These are phyloP conservation scores for Haemorhous mexicanus DNA, from an alignment of 2,113 vertebrate genomes.

Conservation along the genomic window DNA sequence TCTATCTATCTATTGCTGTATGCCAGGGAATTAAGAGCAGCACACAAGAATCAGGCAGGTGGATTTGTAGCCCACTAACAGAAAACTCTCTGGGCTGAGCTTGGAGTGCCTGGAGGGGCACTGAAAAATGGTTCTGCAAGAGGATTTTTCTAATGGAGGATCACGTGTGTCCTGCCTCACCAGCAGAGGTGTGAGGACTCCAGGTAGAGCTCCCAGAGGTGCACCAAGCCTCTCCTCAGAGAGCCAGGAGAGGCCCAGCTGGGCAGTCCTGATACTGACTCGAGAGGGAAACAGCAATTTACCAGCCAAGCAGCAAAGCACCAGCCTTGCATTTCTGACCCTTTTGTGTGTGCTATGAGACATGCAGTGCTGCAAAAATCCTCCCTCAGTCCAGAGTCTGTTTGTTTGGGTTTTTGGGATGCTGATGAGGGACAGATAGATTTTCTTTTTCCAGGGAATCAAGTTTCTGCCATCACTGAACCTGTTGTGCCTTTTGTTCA, in stretches of 20 bases:
- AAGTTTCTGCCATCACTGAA: not conserved
- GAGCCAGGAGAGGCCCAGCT: not conserved
- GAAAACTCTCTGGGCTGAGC: not conserved
- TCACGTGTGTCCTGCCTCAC: not conserved
- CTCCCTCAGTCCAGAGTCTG: not conserved
- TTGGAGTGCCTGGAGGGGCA: not conserved
- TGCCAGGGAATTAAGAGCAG: not conserved
- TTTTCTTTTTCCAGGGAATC: not conserved
- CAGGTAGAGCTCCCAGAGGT: not conserved
- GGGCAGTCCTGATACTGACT: not conserved
- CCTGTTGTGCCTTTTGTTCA: not conserved
- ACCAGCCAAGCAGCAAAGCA: not conserved
- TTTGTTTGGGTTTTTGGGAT: not conserved
- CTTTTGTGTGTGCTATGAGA: not conserved
- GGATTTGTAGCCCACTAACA: not conserved
- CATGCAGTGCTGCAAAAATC: accelerated
- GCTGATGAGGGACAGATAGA: not conserved
- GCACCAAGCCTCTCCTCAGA: not conserved
- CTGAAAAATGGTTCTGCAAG: not conserved
- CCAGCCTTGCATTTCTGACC: not conserved
- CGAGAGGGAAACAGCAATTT: not conserved
- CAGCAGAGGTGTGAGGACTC: not conserved
- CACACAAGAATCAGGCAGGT: not conserved
- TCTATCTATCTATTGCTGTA: too few species aligned
- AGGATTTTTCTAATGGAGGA: not conserved